Conservation (phyloP, 2,797 vertebrate species). For the Onychomys arenicola region DNA sequence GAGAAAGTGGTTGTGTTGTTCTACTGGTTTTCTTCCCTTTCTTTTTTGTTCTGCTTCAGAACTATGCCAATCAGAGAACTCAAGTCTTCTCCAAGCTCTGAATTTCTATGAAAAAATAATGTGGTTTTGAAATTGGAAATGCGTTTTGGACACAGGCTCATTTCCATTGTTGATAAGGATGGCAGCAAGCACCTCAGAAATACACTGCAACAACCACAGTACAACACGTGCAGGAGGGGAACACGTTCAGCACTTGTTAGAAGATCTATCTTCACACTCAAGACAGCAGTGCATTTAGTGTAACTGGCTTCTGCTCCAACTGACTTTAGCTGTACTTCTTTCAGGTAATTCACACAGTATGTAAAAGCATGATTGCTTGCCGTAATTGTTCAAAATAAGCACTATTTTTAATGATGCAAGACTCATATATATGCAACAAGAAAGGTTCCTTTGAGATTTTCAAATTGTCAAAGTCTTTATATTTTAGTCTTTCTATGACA, state of each 20-base stretch:
- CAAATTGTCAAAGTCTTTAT: background rate
- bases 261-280: background rate
- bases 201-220: accelerated
- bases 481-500: background rate
- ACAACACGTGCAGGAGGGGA: accelerated
- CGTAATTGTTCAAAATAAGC: background rate
- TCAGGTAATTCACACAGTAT: background rate
- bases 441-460: background rate
- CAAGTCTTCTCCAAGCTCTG: background rate
- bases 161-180: background rate
- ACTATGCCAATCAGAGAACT: background rate
- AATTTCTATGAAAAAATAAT: background rate
- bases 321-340: background rate
- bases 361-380: background rate
- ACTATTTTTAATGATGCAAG: background rate
- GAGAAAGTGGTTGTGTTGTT: background rate
- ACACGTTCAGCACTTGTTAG: no score
- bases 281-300: background rate
- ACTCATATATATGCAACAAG: background rate
- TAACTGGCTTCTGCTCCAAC: background rate
- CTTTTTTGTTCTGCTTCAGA: background rate
- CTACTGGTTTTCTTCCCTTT: background rate
- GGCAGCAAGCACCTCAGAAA: background rate
- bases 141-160: background rate
- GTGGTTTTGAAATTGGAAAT: background rate